Evolutionary conservation across 2,113 vertebrate species (phyloP), one percentile per base, ranked within the genome.

Genomic region (Strix uralensis): DNA sequence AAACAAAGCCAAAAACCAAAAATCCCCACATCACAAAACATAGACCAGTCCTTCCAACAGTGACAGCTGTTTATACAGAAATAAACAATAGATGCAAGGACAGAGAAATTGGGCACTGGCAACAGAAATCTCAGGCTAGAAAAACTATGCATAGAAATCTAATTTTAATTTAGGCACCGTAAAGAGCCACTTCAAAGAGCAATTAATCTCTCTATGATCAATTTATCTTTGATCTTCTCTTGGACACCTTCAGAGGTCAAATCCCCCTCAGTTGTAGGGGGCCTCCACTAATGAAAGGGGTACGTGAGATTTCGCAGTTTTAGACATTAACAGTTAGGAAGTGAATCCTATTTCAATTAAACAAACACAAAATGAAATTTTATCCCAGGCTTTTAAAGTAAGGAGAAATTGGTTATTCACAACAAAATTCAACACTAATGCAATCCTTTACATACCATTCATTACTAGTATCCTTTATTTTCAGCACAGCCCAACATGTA

Each of bases 41-140:
- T 58, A 79, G 51, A 81, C 4, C 6, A 65, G 34, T 54, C 34
- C 49, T 73, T 91, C 92, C 70, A 92, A 44, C 42, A 51, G 25
- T 25, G 78, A 87, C 57, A 94, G 70, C 44, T 95, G 81, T 92
- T 97, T 87, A 92, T 47, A 85, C 7, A 90, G 66, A n/a, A 88
- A 88, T 70, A 90, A 88, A 65, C 1, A 15, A 73, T 2, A 70
- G 72, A 83, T 15, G 29, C 38, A 77, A 83, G 47, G 51, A 54
- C 3, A 79, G 54, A 75, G 58, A 72, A 75, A 86, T 21, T 6
- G 22, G 65, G 63, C 13, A 36, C 55, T 26, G 9, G 27, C n/a
- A 88, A 82, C 8, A 47, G 34, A 69, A 69, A 66, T 52, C 13
- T 38, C 29, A 14, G n/a, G 30, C 52, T 66, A 75, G 44, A 91